Evolutionary conservation across 2,888 invertebrate genomes (phyloP), one percentile per base, ranked within the genome.

Genomic region (Cylloceria caligata): DNA sequence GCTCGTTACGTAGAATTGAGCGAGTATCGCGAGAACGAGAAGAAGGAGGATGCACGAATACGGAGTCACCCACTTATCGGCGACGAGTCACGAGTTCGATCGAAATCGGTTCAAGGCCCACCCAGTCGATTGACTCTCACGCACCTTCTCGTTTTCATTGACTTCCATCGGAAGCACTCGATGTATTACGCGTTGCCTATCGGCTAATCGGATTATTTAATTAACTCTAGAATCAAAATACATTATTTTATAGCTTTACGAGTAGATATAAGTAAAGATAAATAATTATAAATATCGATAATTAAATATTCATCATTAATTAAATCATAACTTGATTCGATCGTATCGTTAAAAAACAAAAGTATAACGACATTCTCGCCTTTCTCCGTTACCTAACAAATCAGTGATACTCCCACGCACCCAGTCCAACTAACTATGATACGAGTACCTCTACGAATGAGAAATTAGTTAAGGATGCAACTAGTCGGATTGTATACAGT

Each of bases 71-170:
- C 82, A 80, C 83, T 84, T 80, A 64, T 67, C 69, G 76, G 77
- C 79, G 71, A 39, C 57, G 42, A 67, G 47, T 69, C 49, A 79
- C 55, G 67, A 78, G 75, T 21, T 80, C 86, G 85, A 87, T 88
- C 81, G 87, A 87, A 89, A 88, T 89, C 86, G 88, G 88, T 89
- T 89, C 88, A 89, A 89, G 89, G 88, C 87, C 55, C 74, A 65
- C 42, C 11, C 62, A 42, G 42, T 55, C 69, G 69, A 74, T 71
- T 60, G 30, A 71, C 36, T 78, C 81, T 62, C 42, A 69, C 34
- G 55, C 34, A 60, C 74, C 57, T 81, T 73, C 39, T 71, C 27
- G 47, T 65, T 68, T 57, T 57, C 42, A 78, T 71, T 64, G 24
- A 69, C 65, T 65, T 36, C 74, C 45, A 60, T 74, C 42, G 69